Conservation (phyloP, 2,888 invertebrate species). For the Onthophagus sagittarius region DNA sequence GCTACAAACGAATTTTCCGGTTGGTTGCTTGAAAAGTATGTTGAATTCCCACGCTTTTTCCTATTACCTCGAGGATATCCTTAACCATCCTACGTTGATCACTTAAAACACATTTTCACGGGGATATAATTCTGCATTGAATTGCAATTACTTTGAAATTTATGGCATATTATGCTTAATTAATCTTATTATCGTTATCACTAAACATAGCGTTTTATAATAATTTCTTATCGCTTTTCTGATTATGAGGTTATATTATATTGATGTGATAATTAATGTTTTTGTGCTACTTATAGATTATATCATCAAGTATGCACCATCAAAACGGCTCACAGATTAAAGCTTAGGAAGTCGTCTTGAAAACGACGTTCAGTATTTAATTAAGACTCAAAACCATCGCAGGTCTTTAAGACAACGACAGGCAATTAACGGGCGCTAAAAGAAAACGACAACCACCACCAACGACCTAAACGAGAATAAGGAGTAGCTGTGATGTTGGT, state of each 20-base stretch:
- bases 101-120: not conserved
- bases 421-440: not conserved
- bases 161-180: too few relatives aligned
- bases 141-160: not conserved
- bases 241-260: too few relatives aligned
- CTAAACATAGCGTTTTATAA: too few relatives aligned
- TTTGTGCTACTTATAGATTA: too few relatives aligned
- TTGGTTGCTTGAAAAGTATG: slow-evolving; percentile 38
- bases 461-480: not conserved
- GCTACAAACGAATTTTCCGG: slow-evolving; percentile 52
- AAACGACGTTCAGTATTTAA: not conserved
- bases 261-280: too few relatives aligned
- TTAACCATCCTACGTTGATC: not conserved
- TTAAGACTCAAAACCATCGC: not conserved
- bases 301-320: not conserved
- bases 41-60: slow-evolving; percentile 6
- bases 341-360: not conserved
- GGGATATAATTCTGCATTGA: not conserved
- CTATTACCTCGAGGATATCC: not conserved
- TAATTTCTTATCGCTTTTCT: too few relatives aligned
- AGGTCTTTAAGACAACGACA: not conserved
- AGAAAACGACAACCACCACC: not conserved
- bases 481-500: not conserved
- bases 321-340: not conserved
- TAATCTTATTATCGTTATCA: too few relatives aligned